Percentiles rank a stretch among this genome's conserved stretches.
These are phyloP conservation scores for Onchidella celtica DNA, from an alignment of 2,888 invertebrate genomes.

Conservation along the genomic window DNA sequence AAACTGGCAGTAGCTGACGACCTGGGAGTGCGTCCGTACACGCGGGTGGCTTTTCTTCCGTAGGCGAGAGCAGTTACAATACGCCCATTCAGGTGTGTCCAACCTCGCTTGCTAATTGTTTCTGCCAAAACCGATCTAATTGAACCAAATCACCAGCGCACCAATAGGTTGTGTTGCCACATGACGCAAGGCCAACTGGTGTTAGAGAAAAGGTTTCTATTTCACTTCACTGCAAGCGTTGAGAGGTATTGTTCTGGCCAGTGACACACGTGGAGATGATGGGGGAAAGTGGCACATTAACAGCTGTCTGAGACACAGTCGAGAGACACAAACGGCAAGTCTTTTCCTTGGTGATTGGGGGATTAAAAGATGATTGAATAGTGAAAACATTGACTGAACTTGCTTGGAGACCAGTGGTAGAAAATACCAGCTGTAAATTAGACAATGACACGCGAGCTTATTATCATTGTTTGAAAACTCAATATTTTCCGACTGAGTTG, in stretches of 20 bases:
- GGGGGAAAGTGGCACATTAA: background rate
- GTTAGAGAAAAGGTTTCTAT: background rate
- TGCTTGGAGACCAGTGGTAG: too few relatives aligned
- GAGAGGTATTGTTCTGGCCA: background rate
- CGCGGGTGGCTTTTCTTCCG: background rate
- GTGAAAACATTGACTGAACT: too few relatives aligned
- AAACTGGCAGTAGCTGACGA: too few relatives aligned
- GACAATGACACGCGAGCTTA: too few relatives aligned
- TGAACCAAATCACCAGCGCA: background rate
- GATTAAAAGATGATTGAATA: too few relatives aligned
- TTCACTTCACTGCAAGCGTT: background rate
- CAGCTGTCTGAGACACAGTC: too few relatives aligned
- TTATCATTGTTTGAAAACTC: too few relatives aligned
- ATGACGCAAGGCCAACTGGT: background rate
- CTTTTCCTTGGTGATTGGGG: too few relatives aligned
- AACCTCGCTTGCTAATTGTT: background rate
- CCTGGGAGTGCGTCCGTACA: background rate
- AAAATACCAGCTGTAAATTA: too few relatives aligned
- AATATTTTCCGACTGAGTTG: too few relatives aligned
- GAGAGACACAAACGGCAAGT: too few relatives aligned
- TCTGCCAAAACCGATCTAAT: background rate
- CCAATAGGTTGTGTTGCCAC: background rate
- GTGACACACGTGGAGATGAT: background rate
- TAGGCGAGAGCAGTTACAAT: background rate
- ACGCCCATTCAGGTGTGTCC: background rate